These are phyloP conservation scores for Eurystomus glaucurus DNA, from an alignment of 2,797 vertebrate genomes.

Conservation along the genomic window DNA sequence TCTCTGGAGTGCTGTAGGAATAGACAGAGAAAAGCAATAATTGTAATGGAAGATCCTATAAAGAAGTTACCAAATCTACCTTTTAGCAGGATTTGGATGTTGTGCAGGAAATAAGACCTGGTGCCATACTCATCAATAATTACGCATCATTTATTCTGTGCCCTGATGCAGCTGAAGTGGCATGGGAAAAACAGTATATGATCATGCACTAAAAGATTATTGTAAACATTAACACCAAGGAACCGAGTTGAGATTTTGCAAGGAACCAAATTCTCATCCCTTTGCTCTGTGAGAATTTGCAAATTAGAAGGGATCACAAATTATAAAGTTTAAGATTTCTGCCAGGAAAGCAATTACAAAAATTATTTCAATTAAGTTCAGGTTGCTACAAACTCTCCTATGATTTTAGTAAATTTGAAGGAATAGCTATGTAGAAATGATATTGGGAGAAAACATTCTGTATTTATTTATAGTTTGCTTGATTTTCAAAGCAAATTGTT, in stretches of 20 bases:
- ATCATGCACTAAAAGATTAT: not conserved
- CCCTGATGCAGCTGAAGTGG: not conserved
- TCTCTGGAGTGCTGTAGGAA: not conserved
- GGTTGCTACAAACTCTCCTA: not conserved
- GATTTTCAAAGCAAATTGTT: not conserved
- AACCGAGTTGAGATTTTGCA: not conserved
- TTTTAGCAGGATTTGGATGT: not conserved
- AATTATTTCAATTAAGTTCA: not conserved
- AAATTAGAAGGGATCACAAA: not conserved
- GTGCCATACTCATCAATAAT: not conserved
- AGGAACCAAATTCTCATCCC: not conserved
- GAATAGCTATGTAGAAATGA: not conserved
- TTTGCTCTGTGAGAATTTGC: not conserved
- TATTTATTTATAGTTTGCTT: not conserved
- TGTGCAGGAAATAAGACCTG: not conserved
- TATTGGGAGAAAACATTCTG: not conserved
- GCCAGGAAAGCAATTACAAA: not conserved
- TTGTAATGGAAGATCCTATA: not conserved
- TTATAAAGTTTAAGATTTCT: not conserved
- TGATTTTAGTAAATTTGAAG: not conserved
- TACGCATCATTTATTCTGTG: not conserved
- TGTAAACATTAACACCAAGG: not conserved
- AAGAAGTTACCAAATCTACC: not conserved
- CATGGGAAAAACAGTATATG: not conserved
- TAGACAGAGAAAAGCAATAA: not conserved